These are phyloP conservation scores for Myrmecobius fasciatus DNA, from an alignment of 2,113 vertebrate genomes.

Conservation along the genomic window DNA sequence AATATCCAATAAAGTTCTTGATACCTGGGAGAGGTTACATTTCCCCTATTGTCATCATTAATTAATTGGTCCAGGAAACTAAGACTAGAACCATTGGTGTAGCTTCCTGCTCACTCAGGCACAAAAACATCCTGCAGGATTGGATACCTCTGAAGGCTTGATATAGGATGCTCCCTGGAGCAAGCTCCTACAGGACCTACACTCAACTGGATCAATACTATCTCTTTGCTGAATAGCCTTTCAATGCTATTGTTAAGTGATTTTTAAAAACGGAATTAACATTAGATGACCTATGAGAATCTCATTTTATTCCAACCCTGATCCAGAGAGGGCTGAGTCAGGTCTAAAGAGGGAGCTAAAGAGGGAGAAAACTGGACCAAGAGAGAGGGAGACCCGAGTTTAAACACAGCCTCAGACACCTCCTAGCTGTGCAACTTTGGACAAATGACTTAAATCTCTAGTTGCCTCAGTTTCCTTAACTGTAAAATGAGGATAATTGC, in stretches of 20 bases:
- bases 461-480: not conserved
- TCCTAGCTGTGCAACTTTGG: not conserved
- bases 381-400: not conserved
- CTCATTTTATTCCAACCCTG: not conserved
- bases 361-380: accelerated
- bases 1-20: not conserved
- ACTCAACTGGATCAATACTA: not conserved
- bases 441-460: not conserved
- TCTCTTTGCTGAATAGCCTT: not conserved
- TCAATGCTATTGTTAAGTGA: not conserved
- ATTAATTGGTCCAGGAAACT: not conserved
- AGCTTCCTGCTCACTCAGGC: not conserved
- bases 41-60: not conserved
- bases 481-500: not conserved
- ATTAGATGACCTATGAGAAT: not conserved
- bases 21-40: not conserved
- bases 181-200: not conserved
- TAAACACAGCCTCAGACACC: not conserved
- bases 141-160: not conserved
- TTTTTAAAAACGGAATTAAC: too few species aligned
- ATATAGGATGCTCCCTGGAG: not conserved
- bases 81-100: not conserved
- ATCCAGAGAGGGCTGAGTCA: not conserved
- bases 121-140: not conserved
- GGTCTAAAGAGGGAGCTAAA: not conserved